Base-by-base conservation (phyloP, 1,140 invertebrate species). In the Asobara japonica region DNA sequence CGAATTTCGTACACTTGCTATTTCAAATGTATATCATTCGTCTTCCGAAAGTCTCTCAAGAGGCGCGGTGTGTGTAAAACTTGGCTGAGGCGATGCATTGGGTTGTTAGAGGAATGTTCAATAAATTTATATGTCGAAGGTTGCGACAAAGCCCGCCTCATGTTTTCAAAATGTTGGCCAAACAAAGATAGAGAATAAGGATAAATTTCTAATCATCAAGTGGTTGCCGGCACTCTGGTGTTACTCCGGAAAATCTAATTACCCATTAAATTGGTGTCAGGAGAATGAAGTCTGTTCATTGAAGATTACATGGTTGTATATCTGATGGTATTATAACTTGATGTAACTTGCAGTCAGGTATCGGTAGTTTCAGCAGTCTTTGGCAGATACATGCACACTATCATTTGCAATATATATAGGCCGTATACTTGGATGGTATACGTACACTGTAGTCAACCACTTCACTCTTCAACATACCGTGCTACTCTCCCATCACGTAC, bases 271-370 rank as follows among this genome's bases (percentile, higher is more conserved):
- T 56, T 25, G 41, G 41, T 45, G 4, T 56, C 51, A 25, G 11
- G 8, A 56, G n/a, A 56, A 56, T 56, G 51, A n/a, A 56, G 20
- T 25, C 51, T 56, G 22, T 56, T 27, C 51, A 25, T 3, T 2
- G 51, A 56, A 56, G 22, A 56, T 64, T 51, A 73, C 56, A 61
- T 67, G 70, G 72, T 69, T 74, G 56, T 56, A 69, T 74, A 70
- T 70, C 67, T 65, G 66, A 74, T 67, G 67, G 45, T 67, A 67
- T 74, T 74, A 74, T 74, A 74, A 74, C 67, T 70, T 70, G 67
- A 74, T 74, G 56, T 65, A 67, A 72, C 60, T 72, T 72, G 65
- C 71, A 64, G 48, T 69, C 65, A 64, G 69, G 51, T 69, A 30
- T 45, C 69, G 61, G 48, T 41, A 74, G n/a, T 13, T 45, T 45